These are phyloP conservation scores for Ophion obscuratus DNA, from an alignment of 2,888 invertebrate genomes.

Conservation along the genomic window DNA sequence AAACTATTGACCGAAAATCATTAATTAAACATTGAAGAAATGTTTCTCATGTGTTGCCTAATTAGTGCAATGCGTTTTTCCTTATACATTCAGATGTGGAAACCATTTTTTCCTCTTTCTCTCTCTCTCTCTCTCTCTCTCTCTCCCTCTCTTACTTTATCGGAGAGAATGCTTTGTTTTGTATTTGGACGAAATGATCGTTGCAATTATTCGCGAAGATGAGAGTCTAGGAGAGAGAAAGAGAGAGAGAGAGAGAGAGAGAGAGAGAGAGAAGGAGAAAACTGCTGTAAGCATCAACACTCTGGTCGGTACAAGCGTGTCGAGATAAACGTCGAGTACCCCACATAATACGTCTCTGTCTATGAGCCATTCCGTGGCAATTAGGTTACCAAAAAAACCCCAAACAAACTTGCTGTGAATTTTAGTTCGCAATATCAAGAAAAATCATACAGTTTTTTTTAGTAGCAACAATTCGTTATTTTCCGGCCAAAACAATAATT, in stretches of 20 bases:
- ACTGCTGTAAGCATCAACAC: slow-evolving; percentile 29
- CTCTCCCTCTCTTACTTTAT: too few species aligned
- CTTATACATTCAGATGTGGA: too few species aligned
- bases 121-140: too few species aligned
- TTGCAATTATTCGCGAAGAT: slow-evolving; percentile 27
- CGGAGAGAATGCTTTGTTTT: too few species aligned
- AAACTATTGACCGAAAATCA: background rate
- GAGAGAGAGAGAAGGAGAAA: slow-evolving; percentile 14
- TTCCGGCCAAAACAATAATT: background rate
- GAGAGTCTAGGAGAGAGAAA: background rate
- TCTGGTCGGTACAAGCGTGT: slow-evolving; percentile 7
- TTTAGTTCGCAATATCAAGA: background rate
- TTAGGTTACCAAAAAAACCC: background rate
- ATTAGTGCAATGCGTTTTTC: too few species aligned
- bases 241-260: background rate
- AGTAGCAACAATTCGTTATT: background rate
- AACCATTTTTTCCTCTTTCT: too few species aligned
- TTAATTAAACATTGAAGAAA: background rate
- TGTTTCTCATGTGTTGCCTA: too few species aligned
- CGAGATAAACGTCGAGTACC: slow-evolving; percentile 34
- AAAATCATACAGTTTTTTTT: background rate
- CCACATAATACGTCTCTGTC: slow-evolving; percentile 1
- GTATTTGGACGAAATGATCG: slow-evolving; percentile 7
- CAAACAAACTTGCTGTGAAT: background rate
- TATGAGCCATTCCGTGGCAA: background rate